Conservation (phyloP, 1,140 invertebrate species). For the Cyclargus thomasi region DNA sequence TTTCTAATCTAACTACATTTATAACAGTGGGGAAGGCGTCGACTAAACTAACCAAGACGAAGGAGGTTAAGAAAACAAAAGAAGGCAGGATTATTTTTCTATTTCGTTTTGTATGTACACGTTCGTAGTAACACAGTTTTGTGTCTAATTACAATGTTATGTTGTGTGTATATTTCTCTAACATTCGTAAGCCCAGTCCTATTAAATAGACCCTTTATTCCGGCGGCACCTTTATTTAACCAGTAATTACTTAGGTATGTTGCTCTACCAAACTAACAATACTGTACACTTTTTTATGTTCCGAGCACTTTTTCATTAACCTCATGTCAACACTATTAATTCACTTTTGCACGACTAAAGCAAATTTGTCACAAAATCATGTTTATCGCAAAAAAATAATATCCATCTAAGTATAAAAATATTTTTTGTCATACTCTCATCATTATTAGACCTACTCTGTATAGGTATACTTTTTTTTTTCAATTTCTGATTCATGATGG, state of each 20-base stretch:
- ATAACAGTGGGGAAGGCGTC: constrained; percentile 50
- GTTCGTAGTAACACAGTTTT: constrained; percentile 7
- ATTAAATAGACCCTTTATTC: background rate
- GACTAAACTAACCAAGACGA: constrained; percentile 36
- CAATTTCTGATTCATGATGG: too few species aligned
- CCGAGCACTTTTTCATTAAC: constrained; percentile 4
- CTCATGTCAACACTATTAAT: background rate
- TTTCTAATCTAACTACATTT: constrained; percentile 19
- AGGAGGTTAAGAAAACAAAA: constrained; percentile 27
- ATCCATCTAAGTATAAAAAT: too few species aligned
- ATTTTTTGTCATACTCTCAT: too few species aligned
- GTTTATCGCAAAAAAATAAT: background rate
- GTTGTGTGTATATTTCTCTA: background rate
- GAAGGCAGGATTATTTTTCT: constrained; percentile 45
- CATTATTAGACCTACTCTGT: too few species aligned
- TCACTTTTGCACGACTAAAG: background rate
- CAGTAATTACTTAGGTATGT: background rate
- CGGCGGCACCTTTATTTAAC: background rate
- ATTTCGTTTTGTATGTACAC: constrained; percentile 14
- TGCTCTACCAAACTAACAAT: background rate
- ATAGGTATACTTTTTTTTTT: too few species aligned
- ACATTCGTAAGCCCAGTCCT: background rate
- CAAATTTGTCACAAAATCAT: background rate
- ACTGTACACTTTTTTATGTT: background rate
- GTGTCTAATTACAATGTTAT: background rate